These are phyloP conservation scores for Hydractinia echinata DNA, from an alignment of 30 jellyfish, hydroid and myxozoan species.

Conservation along the genomic window DNA sequence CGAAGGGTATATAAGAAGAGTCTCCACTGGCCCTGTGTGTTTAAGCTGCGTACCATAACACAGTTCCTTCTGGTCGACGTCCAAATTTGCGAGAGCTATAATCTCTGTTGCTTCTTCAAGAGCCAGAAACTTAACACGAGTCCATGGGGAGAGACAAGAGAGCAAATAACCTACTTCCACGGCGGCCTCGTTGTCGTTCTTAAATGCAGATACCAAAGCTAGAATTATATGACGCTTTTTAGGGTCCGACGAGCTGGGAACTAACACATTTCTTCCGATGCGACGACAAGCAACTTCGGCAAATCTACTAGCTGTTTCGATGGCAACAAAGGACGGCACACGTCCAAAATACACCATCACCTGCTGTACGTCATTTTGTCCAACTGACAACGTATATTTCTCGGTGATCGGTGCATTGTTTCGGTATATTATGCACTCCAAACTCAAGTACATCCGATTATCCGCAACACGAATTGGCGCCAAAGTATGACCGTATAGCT, in stretches of 20 bases:
- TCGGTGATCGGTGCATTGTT: slow-evolving; percentile 21
- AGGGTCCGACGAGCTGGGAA: slow-evolving; percentile 16
- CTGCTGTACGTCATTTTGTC: slow-evolving; percentile 31
- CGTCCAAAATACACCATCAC: slow-evolving; percentile 30
- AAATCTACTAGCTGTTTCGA: slow-evolving; percentile 35
- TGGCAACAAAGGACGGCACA: slow-evolving; percentile 41
- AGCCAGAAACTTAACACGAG: slow-evolving; percentile 8
- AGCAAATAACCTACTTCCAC: slow-evolving; percentile 13
- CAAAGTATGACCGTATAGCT: slow-evolving; percentile 49
- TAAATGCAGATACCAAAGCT: slow-evolving; percentile 27
- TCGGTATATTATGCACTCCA: slow-evolving; percentile 21
- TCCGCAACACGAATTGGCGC: slow-evolving; percentile 41
- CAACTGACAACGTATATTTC: slow-evolving; percentile 40
- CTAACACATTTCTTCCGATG: slow-evolving; percentile 32
- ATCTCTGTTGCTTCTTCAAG: slow-evolving; percentile 11
- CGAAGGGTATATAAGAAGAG: slow-evolving; percentile 69
- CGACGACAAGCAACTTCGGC: slow-evolving; percentile 43
- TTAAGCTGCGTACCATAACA: neutral
- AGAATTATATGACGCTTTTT: slow-evolving; percentile 24
- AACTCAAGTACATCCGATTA: slow-evolving; percentile 26
- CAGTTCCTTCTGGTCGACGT: slow-evolving; percentile 24
- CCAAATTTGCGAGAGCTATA: slow-evolving; percentile 19
- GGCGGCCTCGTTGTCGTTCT: slow-evolving; percentile 29
- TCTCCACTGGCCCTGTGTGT: slow-evolving; percentile 22
- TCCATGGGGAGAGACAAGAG: slow-evolving; percentile 28